Evolutionary conservation across 2,113 vertebrate genomes (phyloP), one percentile per base, ranked within the genome.

Genomic region (Oophaga pumilio): DNA sequence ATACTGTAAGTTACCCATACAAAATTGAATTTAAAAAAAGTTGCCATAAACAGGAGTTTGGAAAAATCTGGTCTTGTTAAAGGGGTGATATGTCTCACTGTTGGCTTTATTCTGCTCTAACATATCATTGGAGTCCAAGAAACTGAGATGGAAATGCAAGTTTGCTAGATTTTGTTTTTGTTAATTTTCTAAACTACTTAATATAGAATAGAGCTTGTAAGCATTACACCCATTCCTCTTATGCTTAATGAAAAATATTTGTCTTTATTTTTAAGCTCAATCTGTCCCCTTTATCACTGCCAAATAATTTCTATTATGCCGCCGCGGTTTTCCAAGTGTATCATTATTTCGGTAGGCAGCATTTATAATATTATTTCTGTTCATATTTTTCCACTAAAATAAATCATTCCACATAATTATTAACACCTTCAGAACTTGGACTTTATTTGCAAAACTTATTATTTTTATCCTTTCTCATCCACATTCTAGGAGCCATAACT

Each of bases 401-500:
- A 92, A 92, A 92, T 92, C 87, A 91, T 91, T 90, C 89, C 84
- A 82, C 77, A 43, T 89, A 85, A 91, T 92, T 91, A 92, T 91
- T 91, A 92, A 92, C 89, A 2, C 33, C 33, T 43, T 43, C 33
- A 43, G 33, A 43, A 43, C 33, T 43, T 43, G 33, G 33, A 43
- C 33, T 43, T 43, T 43, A 2, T 43, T 43, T 43, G 33, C 33
- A 43, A 43, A 43, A 43, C 33, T 43, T 1, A 2, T 43, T 2
- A 43, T 43, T 43, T 43, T 43, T 43, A 43, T 43, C 33, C 5
- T 43, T 43, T 43, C 33, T 4, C 33, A 43, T 43, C 5, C 5
- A 43, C 33, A 43, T 43, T 43, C 33, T 5, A 43, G 5, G 33
- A 43, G 33, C 33, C 33, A 43, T 43, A 3, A 43, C 33, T 43